Base-by-base conservation (phyloP, 2,888 invertebrate species). In the Ochropleura leucogaster region DNA sequence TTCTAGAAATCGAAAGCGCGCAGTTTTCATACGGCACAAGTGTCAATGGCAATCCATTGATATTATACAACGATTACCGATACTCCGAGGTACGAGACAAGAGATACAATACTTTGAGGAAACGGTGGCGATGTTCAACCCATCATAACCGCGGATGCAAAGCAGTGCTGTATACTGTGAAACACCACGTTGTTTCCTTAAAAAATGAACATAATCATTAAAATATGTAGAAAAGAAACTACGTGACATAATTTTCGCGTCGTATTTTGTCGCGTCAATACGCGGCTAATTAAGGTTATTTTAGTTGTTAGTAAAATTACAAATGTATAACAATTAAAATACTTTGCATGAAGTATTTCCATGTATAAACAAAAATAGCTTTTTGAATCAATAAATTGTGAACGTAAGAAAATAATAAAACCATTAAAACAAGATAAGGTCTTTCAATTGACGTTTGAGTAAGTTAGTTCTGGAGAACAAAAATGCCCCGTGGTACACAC, bases 141-240 rank as follows among this genome's bases (percentile, higher is more conserved):
- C 79, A 86, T 63, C 76, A 82, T 42, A 85, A 78, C 16, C n/a
- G 6, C 14, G 86, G 85, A 0, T 85, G 84, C 62, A 85, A 55
- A 59, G 86, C 84, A 51, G 76, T 65, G 0, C 5, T 84, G 42
- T 82, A 42, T 30, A 84, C 84, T 0, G 0, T 80, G 8, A 63
- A 79, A 0, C 9, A 77, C 0, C 12, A 64, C 4, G 68, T 89
- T 18, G 18, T 88, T 0, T 68, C 46, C 42, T 49, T 81, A 2
- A 87, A 81, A 64, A 85, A 87, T 74, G n/a, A 77, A 12, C 89
- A 89, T 76, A 88, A 77, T 55, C 89, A 88, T 74, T 80, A 12
- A 59, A 51, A 40, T 59, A 59, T 20, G 5, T 6, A 55, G 20
- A 55, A 55, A 2, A 20, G 55, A 8, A 18, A 51, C 51, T 30